phyloP scores from a whole-genome alignment of 2,797 vertebrate species.

The Chloroceryle amazona region DNA sequence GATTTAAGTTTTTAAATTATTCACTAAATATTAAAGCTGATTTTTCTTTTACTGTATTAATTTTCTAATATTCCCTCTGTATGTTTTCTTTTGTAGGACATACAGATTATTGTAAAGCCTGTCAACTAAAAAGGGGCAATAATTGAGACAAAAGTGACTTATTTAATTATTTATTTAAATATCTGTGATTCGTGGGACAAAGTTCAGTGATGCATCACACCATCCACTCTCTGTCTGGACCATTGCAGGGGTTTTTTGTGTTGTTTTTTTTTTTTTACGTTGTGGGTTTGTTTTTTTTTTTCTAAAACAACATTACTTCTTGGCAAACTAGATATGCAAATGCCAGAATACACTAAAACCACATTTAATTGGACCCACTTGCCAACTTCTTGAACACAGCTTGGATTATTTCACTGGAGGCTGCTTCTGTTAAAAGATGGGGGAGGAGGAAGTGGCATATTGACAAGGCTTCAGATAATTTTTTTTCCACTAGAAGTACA shows the following conservation, averaged over 20 bases:
- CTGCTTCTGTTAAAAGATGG: constrained; percentile 87
- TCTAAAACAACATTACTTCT: constrained; percentile 85
- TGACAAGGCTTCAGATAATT: constrained; percentile 84
- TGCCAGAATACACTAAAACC: constrained; percentile 88
- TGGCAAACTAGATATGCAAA: constrained; percentile 87
- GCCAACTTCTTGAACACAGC: constrained; percentile 89
- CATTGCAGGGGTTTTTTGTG: constrained; percentile 45
- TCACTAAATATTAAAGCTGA: constrained; percentile 50
- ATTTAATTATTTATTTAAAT: not conserved
- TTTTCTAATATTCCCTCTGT: constrained; percentile 34
- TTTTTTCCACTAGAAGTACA: constrained; percentile 80
- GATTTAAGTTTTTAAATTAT: constrained; percentile 55
- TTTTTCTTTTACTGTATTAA: constrained; percentile 21
- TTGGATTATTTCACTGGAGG: constrained; percentile 87
- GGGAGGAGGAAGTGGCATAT: constrained; percentile 86
- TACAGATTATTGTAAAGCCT: constrained; percentile 23
- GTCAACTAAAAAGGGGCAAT: constrained; percentile 19
- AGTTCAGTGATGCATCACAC: constrained; percentile 71
- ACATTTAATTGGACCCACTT: constrained; percentile 89
- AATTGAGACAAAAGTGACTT: not conserved
- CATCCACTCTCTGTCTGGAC: constrained; percentile 78
- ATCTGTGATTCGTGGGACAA: constrained; percentile 72
- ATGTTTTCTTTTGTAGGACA: constrained; percentile 10
- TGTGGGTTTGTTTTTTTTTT: constrained; percentile 53
- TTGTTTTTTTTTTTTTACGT: not conserved